phyloP scores from a whole-genome alignment of 1,140 invertebrate genomes.

The Musca vetustissima region DNA sequence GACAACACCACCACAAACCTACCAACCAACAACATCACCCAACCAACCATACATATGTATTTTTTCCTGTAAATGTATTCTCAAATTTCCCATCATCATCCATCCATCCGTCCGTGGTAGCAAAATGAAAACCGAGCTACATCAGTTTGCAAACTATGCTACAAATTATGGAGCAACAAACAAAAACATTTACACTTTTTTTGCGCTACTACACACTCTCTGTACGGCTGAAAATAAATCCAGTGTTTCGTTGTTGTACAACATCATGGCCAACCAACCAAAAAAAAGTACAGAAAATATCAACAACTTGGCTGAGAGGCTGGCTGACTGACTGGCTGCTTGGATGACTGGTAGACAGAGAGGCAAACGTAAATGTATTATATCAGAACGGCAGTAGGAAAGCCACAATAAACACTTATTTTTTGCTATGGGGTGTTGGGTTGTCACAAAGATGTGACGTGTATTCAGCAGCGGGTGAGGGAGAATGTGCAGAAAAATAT shows the following conservation, averaged over 20 bases:
- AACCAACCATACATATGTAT: background rate
- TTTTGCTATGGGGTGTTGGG: no score
- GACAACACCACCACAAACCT: no score
- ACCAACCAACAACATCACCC: conserved; percentile 11
- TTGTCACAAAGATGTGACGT: no score
- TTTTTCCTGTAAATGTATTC: no score
- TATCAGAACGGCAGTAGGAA: no score
- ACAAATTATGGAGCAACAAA: conserved; percentile 30
- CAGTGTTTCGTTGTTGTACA: conserved; percentile 17
- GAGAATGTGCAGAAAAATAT: no score
- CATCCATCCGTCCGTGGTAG: no score
- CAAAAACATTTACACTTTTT: conserved; percentile 26
- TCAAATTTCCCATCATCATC: no score
- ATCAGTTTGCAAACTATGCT: conserved; percentile 30
- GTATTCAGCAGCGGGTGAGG: no score
- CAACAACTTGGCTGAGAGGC: background rate
- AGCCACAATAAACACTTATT: no score
- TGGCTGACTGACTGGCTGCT: no score
- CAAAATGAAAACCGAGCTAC: conserved; percentile 7
- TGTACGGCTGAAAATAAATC: background rate
- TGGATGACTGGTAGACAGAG: no score
- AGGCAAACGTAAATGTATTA: background rate
- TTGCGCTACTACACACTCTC: background rate
- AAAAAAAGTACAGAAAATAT: conserved; percentile 4
- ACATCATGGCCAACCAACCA: conserved; percentile 5